Percentiles rank a stretch among this genome's conserved stretches.
These are phyloP conservation scores for Eupithecia inturbata DNA, from an alignment of 2,888 invertebrate genomes.

Conservation along the genomic window DNA sequence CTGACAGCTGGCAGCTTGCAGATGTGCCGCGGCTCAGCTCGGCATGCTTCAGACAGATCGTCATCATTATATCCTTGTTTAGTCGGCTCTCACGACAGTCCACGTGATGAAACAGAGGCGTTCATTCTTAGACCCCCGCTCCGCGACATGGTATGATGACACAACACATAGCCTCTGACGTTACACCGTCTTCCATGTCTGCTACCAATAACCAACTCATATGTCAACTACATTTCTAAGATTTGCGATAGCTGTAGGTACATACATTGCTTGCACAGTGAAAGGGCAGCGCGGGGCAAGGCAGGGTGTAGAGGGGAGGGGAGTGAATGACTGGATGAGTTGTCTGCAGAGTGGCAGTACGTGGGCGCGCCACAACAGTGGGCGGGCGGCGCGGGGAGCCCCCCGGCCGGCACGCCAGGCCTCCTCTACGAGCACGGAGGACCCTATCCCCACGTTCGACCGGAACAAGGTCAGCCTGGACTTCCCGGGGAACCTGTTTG, in stretches of 20 bases:
- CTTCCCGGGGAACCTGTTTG: slow-evolving; percentile 86
- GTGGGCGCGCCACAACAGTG: slow-evolving; percentile 59
- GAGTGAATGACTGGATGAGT: slow-evolving; percentile 19
- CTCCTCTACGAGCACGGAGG: slow-evolving; percentile 71
- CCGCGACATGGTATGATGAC: neutral
- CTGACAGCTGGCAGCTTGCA: neutral
- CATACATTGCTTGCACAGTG: neutral
- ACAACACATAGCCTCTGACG: neutral
- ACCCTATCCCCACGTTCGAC: slow-evolving; percentile 84
- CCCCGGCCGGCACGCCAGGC: slow-evolving; percentile 37
- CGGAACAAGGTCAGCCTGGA: slow-evolving; percentile 87
- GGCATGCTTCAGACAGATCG: too few species aligned
- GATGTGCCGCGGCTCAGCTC: neutral
- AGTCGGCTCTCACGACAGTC: too few species aligned
- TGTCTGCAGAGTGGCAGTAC: slow-evolving; percentile 67
- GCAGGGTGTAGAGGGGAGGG: neutral
- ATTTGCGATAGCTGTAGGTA: neutral
- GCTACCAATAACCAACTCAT: neutral
- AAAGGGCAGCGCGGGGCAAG: neutral
- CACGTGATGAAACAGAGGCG: too few species aligned
- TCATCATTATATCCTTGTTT: too few species aligned
- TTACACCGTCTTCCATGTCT: neutral
- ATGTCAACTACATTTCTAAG: neutral
- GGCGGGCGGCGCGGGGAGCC: slow-evolving; percentile 30
- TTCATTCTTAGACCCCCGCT: too few species aligned